These are phyloP conservation scores for Melozone crissalis DNA, from an alignment of 2,113 vertebrate genomes.

Conservation along the genomic window DNA sequence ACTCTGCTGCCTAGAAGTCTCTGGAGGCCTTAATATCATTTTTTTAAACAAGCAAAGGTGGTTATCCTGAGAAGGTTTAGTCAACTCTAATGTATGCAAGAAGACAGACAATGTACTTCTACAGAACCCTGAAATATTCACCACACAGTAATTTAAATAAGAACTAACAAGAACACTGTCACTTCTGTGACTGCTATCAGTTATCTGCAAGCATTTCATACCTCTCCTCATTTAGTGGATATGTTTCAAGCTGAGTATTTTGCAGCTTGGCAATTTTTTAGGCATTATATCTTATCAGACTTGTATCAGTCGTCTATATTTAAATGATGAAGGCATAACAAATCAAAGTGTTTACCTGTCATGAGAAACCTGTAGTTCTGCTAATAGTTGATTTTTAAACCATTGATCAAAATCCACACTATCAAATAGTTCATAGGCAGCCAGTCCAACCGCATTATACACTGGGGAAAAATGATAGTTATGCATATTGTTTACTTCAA, in stretches of 20 bases:
- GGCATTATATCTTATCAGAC: background rate
- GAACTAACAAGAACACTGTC: background rate
- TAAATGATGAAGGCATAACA: background rate
- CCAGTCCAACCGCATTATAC: slow-evolving; percentile 95
- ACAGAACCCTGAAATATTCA: background rate
- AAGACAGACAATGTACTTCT: background rate
- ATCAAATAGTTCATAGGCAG: slow-evolving; percentile 96
- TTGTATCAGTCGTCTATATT: background rate
- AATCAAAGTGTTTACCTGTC: slow-evolving; percentile 82
- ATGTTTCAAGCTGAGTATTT: background rate
- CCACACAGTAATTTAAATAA: background rate
- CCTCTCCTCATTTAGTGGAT: background rate
- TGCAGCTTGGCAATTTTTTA: background rate
- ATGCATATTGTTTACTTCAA: background rate
- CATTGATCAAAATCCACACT: slow-evolving; percentile 98
- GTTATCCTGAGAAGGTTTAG: background rate
- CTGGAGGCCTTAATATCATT: background rate
- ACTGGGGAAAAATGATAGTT: slow-evolving; percentile 74
- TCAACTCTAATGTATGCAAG: background rate
- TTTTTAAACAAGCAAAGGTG: background rate
- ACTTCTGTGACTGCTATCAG: background rate
- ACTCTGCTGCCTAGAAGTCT: background rate
- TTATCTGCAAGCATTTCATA: background rate
- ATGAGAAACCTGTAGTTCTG: slow-evolving; percentile 91
- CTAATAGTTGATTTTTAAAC: slow-evolving; percentile 96